phyloP scores from a whole-genome alignment of 1,140 invertebrate species.

The Drosophila kohkoa region DNA sequence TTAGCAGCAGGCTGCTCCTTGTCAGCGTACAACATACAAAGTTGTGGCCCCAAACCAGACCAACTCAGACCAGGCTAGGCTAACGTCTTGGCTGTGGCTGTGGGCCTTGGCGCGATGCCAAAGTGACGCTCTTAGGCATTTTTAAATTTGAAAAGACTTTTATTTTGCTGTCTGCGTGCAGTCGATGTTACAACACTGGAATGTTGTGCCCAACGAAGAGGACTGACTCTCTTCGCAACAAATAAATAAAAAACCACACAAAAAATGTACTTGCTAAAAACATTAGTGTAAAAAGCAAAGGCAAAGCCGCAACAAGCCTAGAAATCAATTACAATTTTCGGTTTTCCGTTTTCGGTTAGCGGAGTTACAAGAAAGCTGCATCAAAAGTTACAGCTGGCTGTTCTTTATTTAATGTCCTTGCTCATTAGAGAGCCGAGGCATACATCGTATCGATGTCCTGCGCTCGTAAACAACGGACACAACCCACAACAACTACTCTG shows the following conservation, averaged over 20 bases:
- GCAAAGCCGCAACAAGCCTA: slow-evolving; percentile 42
- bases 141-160: slow-evolving; percentile 74
- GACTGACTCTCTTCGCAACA: not conserved
- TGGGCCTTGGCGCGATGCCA: slow-evolving; percentile 64
- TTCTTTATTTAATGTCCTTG: slow-evolving; percentile 70
- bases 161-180: slow-evolving; percentile 50
- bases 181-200: not conserved
- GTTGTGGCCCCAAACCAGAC: slow-evolving; percentile 42
- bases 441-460: slow-evolving; percentile 53
- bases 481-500: slow-evolving; percentile 16
- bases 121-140: slow-evolving; percentile 82
- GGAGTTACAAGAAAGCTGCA: slow-evolving; percentile 41
- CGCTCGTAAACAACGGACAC: slow-evolving; percentile 34
- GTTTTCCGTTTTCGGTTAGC: slow-evolving; percentile 18
- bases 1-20: slow-evolving; percentile 49
- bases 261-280: slow-evolving; percentile 51
- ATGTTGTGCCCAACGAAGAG: slow-evolving; percentile 24
- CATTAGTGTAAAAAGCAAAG: slow-evolving; percentile 57
- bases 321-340: slow-evolving; percentile 75
- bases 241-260: not conserved
- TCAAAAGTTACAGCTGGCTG: slow-evolving; percentile 49
- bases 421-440: slow-evolving; percentile 63
- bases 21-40: slow-evolving; percentile 57
- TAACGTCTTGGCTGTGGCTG: slow-evolving; percentile 36
- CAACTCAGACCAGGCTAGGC: slow-evolving; percentile 2